Evolutionary conservation across 2,888 invertebrate genomes (phyloP), one percentile per base, ranked within the genome.

Genomic region (Lasioglossum zephyrum): DNA sequence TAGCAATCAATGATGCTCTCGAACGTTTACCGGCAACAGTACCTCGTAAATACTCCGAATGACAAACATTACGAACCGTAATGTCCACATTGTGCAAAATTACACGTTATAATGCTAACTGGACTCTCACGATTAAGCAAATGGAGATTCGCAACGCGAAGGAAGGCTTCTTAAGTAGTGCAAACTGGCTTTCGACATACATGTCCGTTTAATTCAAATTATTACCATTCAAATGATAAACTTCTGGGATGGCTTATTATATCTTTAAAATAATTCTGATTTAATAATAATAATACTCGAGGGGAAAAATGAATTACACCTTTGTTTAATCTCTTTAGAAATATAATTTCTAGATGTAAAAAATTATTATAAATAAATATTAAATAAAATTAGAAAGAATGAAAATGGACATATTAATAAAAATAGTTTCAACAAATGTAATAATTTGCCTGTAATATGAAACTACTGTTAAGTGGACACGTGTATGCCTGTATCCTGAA

Each of bases 51-150:
- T 16, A 31, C 57, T 82, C 31, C 72, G 63, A 31, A 63, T 16
- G 26, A 63, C 18, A 63, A 76, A 72, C 53, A 26, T 47, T 47
- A n/a, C 70, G 60, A 47, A 22, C 47, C 36, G 36, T 26, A 72
- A 47, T 18, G 70, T 22, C 13, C 6, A 9, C 18, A 39, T 75
- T 18, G 8, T 60, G n/a, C 36, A 26, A 0, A 22, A 9, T 47
- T 47, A 26, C 26, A 9, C 31, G 22, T n/a, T 36, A 31, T 31
- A 44, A 36, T 60, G 70, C 31, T 74, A 18, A 41, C 4, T 22
- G 6, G 41, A 44, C 72, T 82, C 76, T 73, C 77, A 77, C 82
- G 84, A 73, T 82, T 41, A 60, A 39, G 69, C 18, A 74, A 82
- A 77, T 16, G 31, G 11, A 4, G 47, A 18, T 47, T 11, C 57